These are phyloP conservation scores for Drosophila fungiperda DNA, from an alignment of 2,888 invertebrate species.

Conservation along the genomic window DNA sequence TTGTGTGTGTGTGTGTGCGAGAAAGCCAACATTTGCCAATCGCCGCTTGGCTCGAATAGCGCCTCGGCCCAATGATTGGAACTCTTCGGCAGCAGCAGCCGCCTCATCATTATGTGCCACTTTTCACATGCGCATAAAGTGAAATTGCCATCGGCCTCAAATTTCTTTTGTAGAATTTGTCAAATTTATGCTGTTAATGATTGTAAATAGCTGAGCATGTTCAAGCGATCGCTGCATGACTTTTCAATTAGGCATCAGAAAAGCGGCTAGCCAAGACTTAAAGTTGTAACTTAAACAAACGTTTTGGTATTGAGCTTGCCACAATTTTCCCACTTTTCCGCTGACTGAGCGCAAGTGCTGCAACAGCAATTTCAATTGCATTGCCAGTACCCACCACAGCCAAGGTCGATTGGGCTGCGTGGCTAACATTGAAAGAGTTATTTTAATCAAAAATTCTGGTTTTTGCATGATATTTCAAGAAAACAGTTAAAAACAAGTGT, in stretches of 20 bases:
- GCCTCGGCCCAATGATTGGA: constrained; percentile 73
- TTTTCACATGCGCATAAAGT: constrained; percentile 77
- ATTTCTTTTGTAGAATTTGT: constrained; percentile 60
- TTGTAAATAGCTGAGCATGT: constrained; percentile 3
- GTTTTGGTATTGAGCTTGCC: constrained; percentile 16
- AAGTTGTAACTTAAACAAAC: constrained; percentile 20
- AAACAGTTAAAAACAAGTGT: constrained; percentile 8
- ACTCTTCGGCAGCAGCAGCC: constrained; percentile 56
- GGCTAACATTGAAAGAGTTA: constrained; percentile 68
- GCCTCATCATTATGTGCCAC: constrained; percentile 78
- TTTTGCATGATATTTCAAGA: constrained; percentile 36
- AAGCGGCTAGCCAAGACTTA: constrained; percentile 16
- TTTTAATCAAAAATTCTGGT: constrained; percentile 38
- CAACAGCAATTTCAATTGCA: constrained; percentile 32
- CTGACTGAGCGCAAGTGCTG: constrained; percentile 41
- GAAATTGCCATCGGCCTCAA: constrained; percentile 60
- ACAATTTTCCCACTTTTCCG: constrained; percentile 34
- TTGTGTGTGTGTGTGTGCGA: constrained; percentile 41
- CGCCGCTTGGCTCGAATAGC: constrained; percentile 57
- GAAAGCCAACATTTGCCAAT: constrained; percentile 75
- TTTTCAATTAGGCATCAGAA: constrained; percentile 30
- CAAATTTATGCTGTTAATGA: constrained; percentile 36
- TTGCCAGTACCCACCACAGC: constrained; percentile 30
- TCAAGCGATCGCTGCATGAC: constrained; percentile 22
- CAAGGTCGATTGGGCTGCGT: constrained; percentile 69